Conservation (phyloP, 1,140 invertebrate species). For the Dinoponera quadriceps region DNA sequence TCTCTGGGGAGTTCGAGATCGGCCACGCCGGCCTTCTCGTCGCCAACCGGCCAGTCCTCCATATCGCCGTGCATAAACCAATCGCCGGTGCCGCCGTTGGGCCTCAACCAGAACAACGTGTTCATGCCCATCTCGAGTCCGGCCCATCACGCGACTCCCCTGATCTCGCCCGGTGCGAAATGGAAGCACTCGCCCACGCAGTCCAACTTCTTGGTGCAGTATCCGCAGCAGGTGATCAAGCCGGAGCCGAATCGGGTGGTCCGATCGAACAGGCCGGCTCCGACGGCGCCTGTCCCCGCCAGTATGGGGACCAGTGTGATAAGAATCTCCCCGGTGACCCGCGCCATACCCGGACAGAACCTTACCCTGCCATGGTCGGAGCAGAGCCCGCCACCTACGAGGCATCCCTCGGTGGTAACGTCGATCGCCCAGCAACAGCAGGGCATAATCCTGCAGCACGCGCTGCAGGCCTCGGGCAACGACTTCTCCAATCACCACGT, state of each 20-base stretch:
- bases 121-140: conserved; percentile 94
- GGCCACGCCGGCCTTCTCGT: conserved; percentile 94
- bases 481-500: conserved; percentile 73
- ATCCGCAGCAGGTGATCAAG: conserved; percentile 88
- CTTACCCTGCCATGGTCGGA: conserved; percentile 81
- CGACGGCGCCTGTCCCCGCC: conserved; percentile 77
- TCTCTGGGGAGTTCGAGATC: conserved; percentile 96
- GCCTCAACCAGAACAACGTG: conserved; percentile 90
- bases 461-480: conserved; percentile 77
- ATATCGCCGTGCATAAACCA: conserved; percentile 88
- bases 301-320: conserved; percentile 91
- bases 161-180: conserved; percentile 82
- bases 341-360: conserved; percentile 75
- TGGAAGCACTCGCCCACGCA: conserved; percentile 86
- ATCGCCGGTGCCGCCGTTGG: conserved; percentile 88
- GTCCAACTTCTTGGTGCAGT: conserved; percentile 83
- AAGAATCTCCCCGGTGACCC: conserved; percentile 90
- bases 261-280: conserved; percentile 80
- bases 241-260: conserved; percentile 84
- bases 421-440: conserved; percentile 82
- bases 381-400: conserved; percentile 80
- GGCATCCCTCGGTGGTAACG: conserved; percentile 82
- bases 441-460: conserved; percentile 82
- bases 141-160: conserved; percentile 83
- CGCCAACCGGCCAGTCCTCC: conserved; percentile 89